Conservation (phyloP, 2,888 invertebrate genomes). For the Leucoptera coffeella region DNA sequence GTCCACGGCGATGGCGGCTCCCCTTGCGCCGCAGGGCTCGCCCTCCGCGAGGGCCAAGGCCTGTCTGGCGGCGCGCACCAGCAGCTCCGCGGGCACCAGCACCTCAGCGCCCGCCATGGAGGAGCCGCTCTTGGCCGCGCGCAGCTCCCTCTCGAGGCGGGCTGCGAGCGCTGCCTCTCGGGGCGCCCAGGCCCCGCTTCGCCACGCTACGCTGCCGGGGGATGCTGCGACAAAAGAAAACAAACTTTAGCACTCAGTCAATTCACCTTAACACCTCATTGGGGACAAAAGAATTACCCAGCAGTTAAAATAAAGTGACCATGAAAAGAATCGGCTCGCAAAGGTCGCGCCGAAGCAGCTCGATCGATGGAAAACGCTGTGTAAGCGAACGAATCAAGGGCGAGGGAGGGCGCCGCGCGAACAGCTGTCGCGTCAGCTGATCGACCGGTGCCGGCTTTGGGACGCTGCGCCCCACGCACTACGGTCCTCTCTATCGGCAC, state of each 20-base stretch:
- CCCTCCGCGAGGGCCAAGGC: constrained; percentile 78
- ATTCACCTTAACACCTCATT: too few species aligned
- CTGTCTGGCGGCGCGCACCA: constrained; percentile 72
- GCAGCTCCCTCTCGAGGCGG: constrained; percentile 70
- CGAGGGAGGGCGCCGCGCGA: constrained; percentile 15
- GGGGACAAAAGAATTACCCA: too few species aligned
- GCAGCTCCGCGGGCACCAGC: constrained; percentile 74
- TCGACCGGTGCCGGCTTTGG: constrained; percentile 1
- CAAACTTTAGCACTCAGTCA: too few species aligned
- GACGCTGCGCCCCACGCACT: too few species aligned
- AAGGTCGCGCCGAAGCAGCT: not conserved
- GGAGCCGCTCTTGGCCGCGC: constrained; percentile 71
- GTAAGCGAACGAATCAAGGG: constrained; percentile 8
- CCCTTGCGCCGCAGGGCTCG: constrained; percentile 85
- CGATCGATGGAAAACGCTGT: not conserved
- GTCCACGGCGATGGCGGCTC: constrained; percentile 79
- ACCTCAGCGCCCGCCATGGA: constrained; percentile 81
- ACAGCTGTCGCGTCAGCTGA: constrained; percentile 39
- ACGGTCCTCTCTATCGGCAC: too few species aligned
- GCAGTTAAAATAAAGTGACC: too few species aligned
- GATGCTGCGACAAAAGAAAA: constrained; percentile 33
- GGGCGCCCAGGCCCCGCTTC: constrained; percentile 44
- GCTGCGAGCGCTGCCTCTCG: constrained; percentile 64
- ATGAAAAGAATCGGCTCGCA: not conserved
- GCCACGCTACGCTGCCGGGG: constrained; percentile 42